Evolutionary conservation across 2,888 invertebrate genomes (phyloP), one percentile per base, ranked within the genome.

Genomic region (Coenonympha glycerion): DNA sequence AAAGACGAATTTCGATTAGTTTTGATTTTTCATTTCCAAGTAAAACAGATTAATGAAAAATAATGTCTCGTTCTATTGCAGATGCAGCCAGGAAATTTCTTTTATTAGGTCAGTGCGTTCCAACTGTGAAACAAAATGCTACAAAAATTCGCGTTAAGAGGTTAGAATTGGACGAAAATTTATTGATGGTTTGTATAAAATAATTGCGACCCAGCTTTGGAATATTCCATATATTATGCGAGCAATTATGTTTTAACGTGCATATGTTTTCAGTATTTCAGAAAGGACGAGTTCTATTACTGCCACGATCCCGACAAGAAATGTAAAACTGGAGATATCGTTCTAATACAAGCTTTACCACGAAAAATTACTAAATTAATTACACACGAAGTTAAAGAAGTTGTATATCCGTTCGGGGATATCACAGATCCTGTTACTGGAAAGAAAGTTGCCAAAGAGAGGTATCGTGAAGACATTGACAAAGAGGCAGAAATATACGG

Each of bases 401-500:
- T 96, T 3, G 89, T 96, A 11, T 94, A 93, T 76, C 93, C 92
- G 1, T 81, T 92, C 62, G 96, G 96, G 61, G 95, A 96, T 78
- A 85, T 95, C 44, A 93, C 91, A n/a, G 95, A 95, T 78, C 96
- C 96, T 1, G 82, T 96, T 18, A 93, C 93, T 34, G 93, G 93
- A 11, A 94, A 94, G 70, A 92, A 93, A 76, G 91, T 93, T 31
- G 91, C 93, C 0, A 91, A 88, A 44, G 90, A 90, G 55, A 87
- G 88, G 66, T 96, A 93, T 69, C 91, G 95, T 66, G 93, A 95
- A 53, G 90, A 93, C 51, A 89, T 95, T 54, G 92, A 93, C 37
- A 89, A 87, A 64, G 85, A 90, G 47, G 89, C 88, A 58, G 84
- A 92, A 68, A 59, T 93, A 19, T 95, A 91, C 86, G 95, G 95